Base-by-base conservation (phyloP, 2,797 vertebrate genomes). In the Pteropus rufus region DNA sequence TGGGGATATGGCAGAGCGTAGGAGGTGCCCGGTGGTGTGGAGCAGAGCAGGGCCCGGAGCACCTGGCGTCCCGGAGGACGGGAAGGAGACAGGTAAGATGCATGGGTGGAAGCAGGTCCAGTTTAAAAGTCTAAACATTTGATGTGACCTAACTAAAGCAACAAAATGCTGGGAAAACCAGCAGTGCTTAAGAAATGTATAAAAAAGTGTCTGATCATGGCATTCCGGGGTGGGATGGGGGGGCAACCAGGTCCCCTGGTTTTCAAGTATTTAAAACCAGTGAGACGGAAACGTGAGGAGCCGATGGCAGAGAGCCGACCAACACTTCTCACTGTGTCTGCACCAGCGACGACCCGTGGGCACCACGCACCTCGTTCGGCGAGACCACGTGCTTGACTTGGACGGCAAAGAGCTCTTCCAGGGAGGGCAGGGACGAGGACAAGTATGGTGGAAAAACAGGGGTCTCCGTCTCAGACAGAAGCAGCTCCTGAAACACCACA, bases 351-450 rank as follows among this genome's bases (percentile, higher is more conserved):
- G 26, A 12, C 60, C 56, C 16, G 52, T 3, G 95, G 49, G 60
- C 52, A 64, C 83, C 64, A 93, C 90, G 0, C 98, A 99, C 99
- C 99, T 99, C 98, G n/a, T 99, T 99, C 41, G 99, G 99, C 29
- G 99, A 99, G 95, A 98, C 97, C 86, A 99, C 80, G 49, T 99
- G 99, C 62, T 98, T 99, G 62, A 99, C 98, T 93, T 81, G 98
- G 93, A 99, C 99, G 67, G 98, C 95, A 93, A 99, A 99, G 5
- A 39, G 91, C 89, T 99, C 97, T 95, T 98, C 98, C 18, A 98
- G 97, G 69, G 97, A 36, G 70, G 99, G 99, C 4, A 99, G 98
- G 0, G 89, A 65, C 1, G 98, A 98, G 86, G 97, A 76, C 15
- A 84, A 46, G 92, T 99, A 99, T 0, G 98, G 88, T 23, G 98